Evolutionary conservation across 2,888 invertebrate species (phyloP), one percentile per base, ranked within the genome.

Genomic region (Hirtodrosophila alboralis): DNA sequence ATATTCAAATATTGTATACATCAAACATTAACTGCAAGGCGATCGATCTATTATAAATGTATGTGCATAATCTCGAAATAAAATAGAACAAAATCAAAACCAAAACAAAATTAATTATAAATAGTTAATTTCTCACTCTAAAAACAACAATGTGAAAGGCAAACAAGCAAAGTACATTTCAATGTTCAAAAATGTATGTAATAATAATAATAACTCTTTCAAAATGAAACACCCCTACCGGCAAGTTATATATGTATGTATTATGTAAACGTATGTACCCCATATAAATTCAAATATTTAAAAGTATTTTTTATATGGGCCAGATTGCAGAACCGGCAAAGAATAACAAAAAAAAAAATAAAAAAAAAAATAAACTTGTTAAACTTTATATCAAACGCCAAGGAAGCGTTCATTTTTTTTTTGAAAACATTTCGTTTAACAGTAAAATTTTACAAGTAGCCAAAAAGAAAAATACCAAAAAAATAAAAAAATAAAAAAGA

Each of bases 171-270:
- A 28, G 10, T 10, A 28, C 4, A 10, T 36, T 18, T 36, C 4
- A n/a, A 48, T 16, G 73, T 69, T 54, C 54, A 68, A 56, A 56
- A 69, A 54, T 56, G 49, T 59, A n/a, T n/a, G n/a, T n/a, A n/a
- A n/a, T n/a, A n/a, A n/a, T n/a, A n/a, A n/a, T n/a, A 48, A 75
- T 45, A 56, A 70, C 18, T 60, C 37, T 60, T 47, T 63, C 53
- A 83, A 72, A 77, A 84, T 81, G 77, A 78, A 85, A 78, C 77
- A 78, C 75, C 77, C 85, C 77, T 78, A 78, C 77, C 77, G 77
- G 66, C 79, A 84, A n/a, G 63, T 66, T 79, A 64, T 77, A 75
- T 57, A 51, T 34, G 3, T 18, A 18, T 18, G 18, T 18, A n/a
- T n/a, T n/a, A n/a, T n/a, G 18, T 18, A 18, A 3, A 18, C 18